These are phyloP conservation scores for Ciconia maguari DNA, from an alignment of 2,113 vertebrate genomes.

Conservation along the genomic window DNA sequence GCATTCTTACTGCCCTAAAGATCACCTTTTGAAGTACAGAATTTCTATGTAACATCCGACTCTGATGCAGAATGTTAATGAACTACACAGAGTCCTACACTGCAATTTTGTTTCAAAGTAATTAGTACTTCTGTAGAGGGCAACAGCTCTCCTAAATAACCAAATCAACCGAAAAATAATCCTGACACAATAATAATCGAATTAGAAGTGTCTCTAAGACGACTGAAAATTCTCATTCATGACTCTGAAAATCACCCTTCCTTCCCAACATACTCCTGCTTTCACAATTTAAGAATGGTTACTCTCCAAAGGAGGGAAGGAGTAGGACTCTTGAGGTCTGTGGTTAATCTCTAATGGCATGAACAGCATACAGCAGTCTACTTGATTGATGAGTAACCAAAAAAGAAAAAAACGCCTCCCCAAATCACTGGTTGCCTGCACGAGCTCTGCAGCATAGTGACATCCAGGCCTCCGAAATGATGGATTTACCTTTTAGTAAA, in stretches of 20 bases:
- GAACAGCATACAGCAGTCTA: slow-evolving; percentile 29
- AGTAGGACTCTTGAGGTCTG: slow-evolving; percentile 14
- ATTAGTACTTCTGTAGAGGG: not conserved
- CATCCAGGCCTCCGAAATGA: slow-evolving; percentile 53
- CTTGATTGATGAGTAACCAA: slow-evolving; percentile 62
- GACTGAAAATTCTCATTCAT: not conserved
- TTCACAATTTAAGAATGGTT: slow-evolving; percentile 7
- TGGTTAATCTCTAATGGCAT: slow-evolving; percentile 51
- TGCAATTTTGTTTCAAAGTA: not conserved
- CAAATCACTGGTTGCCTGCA: slow-evolving; percentile 23
- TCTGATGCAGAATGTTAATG: not conserved
- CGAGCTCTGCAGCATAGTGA: slow-evolving; percentile 9
- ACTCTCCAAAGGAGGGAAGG: not conserved
- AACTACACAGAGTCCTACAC: not conserved
- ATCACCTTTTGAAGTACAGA: not conserved
- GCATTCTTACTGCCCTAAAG: not conserved
- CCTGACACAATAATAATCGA: not conserved
- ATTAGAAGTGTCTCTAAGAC: not conserved
- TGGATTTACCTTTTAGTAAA: slow-evolving; percentile 61
- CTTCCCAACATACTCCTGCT: not conserved
- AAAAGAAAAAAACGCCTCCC: slow-evolving; percentile 19
- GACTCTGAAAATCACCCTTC: not conserved
- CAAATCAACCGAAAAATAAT: not conserved
- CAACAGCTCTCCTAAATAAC: not conserved
- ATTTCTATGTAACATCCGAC: not conserved